phyloP scores from a whole-genome alignment of 2,888 invertebrate species.

The Pachycephus smyrnensis region DNA sequence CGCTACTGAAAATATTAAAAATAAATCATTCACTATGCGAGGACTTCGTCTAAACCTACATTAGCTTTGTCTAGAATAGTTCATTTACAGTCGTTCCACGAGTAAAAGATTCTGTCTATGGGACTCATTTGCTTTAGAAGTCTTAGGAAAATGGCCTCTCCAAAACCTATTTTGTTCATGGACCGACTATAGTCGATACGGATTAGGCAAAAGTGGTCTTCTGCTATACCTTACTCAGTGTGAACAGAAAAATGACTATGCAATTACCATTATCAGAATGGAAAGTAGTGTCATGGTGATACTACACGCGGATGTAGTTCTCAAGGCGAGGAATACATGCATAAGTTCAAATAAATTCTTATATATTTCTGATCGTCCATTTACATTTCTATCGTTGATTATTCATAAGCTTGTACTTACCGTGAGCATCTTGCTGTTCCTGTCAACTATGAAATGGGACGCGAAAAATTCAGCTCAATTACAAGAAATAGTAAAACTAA shows the following conservation, averaged over 20 bases:
- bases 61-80: too few relatives aligned
- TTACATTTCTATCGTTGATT: not conserved
- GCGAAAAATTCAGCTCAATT: not conserved
- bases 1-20: too few relatives aligned
- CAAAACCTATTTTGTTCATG: too few relatives aligned
- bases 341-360: not conserved
- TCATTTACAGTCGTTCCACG: too few relatives aligned
- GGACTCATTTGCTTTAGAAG: too few relatives aligned
- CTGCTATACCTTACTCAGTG: not conserved
- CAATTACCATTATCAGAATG: not conserved
- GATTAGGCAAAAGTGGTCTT: too few relatives aligned
- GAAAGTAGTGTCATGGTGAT: not conserved
- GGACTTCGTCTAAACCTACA: too few relatives aligned
- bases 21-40: too few relatives aligned
- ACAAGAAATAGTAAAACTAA: conserved; percentile 10
- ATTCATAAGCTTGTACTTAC: not conserved
- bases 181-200: too few relatives aligned
- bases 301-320: not conserved
- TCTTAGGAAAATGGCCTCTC: too few relatives aligned
- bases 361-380: not conserved
- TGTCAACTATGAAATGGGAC: not conserved
- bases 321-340: not conserved
- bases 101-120: too few relatives aligned
- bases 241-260: not conserved
- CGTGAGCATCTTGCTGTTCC: not conserved